Evolutionary conservation across 2,797 vertebrate genomes (phyloP).

Genomic region (Pipistrellus pipistrellus): DNA sequence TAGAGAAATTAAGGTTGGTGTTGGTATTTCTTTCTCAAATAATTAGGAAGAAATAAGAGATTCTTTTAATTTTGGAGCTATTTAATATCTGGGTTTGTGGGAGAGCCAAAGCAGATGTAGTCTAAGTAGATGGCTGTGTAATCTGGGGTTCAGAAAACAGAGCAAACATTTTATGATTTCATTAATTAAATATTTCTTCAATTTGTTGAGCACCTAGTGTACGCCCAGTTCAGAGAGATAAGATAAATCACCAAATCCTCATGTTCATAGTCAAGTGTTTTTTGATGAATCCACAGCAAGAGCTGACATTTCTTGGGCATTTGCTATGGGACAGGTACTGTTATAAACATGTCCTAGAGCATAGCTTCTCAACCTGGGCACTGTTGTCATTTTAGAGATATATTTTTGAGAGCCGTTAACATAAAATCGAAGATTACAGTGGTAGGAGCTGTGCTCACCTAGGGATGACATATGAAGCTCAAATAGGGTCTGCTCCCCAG

Average conservation of each 20-base stretch:
- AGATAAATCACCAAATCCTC: neutral
- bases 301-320: neutral
- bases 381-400: neutral
- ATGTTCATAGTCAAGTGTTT: neutral
- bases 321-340: neutral
- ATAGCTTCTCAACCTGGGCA: neutral
- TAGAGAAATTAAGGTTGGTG: neutral
- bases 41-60: neutral
- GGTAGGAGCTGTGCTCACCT: neutral
- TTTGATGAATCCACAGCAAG: neutral
- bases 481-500: neutral
- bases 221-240: neutral
- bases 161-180: neutral
- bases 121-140: neutral
- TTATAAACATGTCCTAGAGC: neutral
- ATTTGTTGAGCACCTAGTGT: neutral
- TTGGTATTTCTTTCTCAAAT: constrained; percentile 44
- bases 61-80: neutral
- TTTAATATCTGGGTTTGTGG: neutral
- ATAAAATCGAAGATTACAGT: neutral
- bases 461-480: neutral
- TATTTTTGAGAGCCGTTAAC: neutral
- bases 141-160: neutral
- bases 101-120: neutral
- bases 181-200: neutral